A percentile compares a stretch with the other conserved stretches of the same genome.
Evolutionary conservation across 2,888 invertebrate species (phyloP).

Genomic region (Criorhina ranunculi): DNA sequence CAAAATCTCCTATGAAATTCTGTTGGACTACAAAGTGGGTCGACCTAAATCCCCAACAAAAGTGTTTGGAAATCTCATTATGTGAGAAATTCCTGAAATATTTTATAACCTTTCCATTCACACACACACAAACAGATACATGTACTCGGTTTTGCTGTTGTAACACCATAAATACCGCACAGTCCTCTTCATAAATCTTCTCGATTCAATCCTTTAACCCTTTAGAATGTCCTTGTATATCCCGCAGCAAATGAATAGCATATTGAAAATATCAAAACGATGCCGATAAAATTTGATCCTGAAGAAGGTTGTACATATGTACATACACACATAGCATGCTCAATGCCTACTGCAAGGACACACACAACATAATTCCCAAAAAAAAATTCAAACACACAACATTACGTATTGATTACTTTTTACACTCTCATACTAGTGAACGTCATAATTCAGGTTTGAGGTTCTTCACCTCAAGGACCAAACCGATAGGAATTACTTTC

Average conservation of each 20-base stretch:
- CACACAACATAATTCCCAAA: neutral
- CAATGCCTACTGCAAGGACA: neutral
- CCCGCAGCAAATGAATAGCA: conserved; percentile 59
- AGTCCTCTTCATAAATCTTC: conserved; percentile 59
- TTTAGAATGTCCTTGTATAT: conserved; percentile 27
- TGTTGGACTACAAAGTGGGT: conserved; percentile 17
- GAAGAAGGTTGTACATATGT: conserved; percentile 1
- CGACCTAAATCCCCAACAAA: conserved; percentile 19
- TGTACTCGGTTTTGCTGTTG: conserved; percentile 14
- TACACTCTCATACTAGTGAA: conserved; percentile 7
- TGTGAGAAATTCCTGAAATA: conserved; percentile 63
- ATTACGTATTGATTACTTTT: conserved; percentile 52
- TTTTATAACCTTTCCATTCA: conserved; percentile 40
- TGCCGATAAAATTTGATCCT: conserved; percentile 63
- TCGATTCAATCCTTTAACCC: conserved; percentile 56
- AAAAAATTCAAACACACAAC: conserved; percentile 11
- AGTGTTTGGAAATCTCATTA: conserved; percentile 55
- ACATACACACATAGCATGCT: neutral
- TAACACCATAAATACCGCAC: conserved; percentile 47
- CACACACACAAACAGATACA: neutral
- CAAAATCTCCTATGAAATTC: conserved; percentile 37
- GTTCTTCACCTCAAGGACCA: conserved; percentile 35
- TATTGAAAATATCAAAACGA: conserved; percentile 62
- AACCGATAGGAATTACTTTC: conserved; percentile 6
- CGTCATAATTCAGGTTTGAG: conserved; percentile 44